phyloP scores from a whole-genome alignment of 2,113 vertebrate genomes.

The Rhadina sibilatrix region DNA sequence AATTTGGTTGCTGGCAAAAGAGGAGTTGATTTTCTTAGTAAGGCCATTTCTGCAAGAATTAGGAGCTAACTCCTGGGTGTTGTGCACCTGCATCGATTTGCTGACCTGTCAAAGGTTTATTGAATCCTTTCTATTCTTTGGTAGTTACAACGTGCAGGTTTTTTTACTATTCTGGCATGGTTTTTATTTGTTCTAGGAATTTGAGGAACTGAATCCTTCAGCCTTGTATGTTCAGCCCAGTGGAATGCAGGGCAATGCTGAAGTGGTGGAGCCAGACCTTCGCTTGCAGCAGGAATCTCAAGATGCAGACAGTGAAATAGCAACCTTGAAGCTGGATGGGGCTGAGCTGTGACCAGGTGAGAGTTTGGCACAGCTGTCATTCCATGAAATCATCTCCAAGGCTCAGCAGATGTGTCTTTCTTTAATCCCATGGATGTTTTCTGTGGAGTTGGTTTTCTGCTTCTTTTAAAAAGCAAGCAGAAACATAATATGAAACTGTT shows the following conservation, averaged over 20 bases:
- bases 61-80: background rate
- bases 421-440: background rate
- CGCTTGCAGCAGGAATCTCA: background rate
- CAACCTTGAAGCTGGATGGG: background rate
- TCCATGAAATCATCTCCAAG: background rate
- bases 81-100: background rate
- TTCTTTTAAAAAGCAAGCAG: background rate
- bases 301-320: background rate
- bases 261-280: background rate
- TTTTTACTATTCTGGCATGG: background rate
- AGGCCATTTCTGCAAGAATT: background rate
- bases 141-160: background rate
- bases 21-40: background rate
- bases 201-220: slow-evolving; percentile 73
- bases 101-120: background rate
- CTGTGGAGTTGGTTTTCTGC: background rate
- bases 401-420: background rate
- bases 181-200: slow-evolving; percentile 67
- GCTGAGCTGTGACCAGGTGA: slow-evolving; percentile 14
- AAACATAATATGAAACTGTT: background rate
- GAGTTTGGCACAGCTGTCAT: background rate
- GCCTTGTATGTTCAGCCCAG: slow-evolving; percentile 77
- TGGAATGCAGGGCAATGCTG: background rate
- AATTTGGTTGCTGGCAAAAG: background rate
- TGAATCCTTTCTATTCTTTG: background rate